Base-by-base conservation (phyloP, 2,797 vertebrate genomes). In the Brachymystax lenok region DNA sequence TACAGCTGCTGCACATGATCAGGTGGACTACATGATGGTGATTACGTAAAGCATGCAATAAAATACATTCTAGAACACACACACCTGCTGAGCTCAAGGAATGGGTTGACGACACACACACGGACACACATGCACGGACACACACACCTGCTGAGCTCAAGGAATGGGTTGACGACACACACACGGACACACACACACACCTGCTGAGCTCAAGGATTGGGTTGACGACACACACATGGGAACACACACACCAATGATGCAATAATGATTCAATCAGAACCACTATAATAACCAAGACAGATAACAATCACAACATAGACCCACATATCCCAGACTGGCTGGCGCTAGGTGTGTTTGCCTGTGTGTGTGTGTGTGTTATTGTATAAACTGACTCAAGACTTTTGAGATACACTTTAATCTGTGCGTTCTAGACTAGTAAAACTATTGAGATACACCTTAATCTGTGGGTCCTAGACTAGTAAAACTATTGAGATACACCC, bases 381-480 rank as follows among this genome's bases (percentile, higher is more conserved):
- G 28, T 30, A 12, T 14, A 5, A 59, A 28, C 71, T 16, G 16
- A 30, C 30, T 56, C 71, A 72, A 24, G 24, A 52, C 75, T 13
- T 72, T 73, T 59, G 82, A 81, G 79, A 84, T 19, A 13, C 78
- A 63, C 85, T 78, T 91, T 90, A 89, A 87, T 90, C 79, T 66
- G 80, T 27, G 66, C 46, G 83, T 76, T 79, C 70, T 82, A 85
- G 87, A 88, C 86, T 80, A 85, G 86, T 2, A 21, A 59, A 71
- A 85, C 76, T 14, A 71, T 74, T 51, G 81, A 81, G 79, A 84
- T 14, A 16, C 79, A 63, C 85, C 78, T 91, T 89, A 89, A 87
- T 90, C 80, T 67, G 80, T 27, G 68, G 51, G 82, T 76, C 78
- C 70, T 81, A 85, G 87, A 88, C 86, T 80, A 85, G 86, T 1